phyloP scores from a whole-genome alignment of 2,113 vertebrate genomes.

The Sander vitreus region DNA sequence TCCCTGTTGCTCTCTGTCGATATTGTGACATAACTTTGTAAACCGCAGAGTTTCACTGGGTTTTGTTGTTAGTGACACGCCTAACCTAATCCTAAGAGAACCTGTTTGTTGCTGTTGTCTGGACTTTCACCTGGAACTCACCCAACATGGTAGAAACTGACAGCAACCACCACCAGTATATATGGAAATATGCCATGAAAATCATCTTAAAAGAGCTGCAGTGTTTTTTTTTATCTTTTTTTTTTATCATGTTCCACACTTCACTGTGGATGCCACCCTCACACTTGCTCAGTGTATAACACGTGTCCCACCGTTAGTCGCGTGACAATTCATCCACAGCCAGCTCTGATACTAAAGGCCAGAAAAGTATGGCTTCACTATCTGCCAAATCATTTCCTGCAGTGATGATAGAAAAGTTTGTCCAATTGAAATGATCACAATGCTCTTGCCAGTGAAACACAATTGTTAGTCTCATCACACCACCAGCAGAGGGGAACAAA shows the following conservation, averaged over 20 bases:
- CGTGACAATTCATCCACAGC: not conserved
- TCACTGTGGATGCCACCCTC: not conserved
- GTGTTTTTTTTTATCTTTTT: too few relatives aligned
- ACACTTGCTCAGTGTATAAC: not conserved
- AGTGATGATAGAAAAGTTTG: not conserved
- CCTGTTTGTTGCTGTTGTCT: conserved; percentile 60
- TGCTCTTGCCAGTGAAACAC: not conserved
- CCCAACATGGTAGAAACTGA: conserved; percentile 28
- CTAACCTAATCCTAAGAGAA: conserved; percentile 54
- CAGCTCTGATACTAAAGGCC: conserved; percentile 2
- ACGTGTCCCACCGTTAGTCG: not conserved
- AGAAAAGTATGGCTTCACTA: not conserved
- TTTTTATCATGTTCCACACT: too few relatives aligned
- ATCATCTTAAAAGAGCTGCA: not conserved
- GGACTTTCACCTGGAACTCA: conserved; percentile 34
- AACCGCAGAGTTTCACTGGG: conserved; percentile 38
- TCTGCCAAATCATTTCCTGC: conserved; percentile 13
- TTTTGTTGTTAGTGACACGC: conserved; percentile 64
- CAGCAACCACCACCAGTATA: not conserved
- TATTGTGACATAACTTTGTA: conserved; percentile 44
- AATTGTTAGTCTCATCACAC: conserved; percentile 18
- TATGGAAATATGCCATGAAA: not conserved
- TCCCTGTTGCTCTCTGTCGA: conserved; percentile 33
- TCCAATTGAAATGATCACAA: conserved; percentile 6
- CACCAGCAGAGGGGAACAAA: not conserved